Evolutionary conservation across 2,797 vertebrate genomes (phyloP).

Genomic region (Steatocranus sp.): DNA sequence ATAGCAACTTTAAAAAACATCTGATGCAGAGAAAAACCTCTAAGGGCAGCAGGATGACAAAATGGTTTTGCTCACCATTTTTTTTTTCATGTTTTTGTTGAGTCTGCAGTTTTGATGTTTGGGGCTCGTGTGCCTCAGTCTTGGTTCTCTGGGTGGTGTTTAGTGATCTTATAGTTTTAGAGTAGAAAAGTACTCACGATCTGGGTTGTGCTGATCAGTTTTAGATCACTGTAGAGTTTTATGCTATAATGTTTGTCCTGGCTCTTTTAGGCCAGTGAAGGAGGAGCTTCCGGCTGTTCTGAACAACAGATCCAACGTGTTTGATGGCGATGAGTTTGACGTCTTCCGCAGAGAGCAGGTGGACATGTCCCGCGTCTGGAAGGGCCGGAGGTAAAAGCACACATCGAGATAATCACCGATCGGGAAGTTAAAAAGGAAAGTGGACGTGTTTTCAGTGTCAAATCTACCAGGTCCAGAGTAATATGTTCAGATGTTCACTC

Average conservation of each 20-base stretch:
- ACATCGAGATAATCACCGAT: neutral
- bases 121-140: neutral
- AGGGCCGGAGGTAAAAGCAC: slow-evolving; percentile 82
- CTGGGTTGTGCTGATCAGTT: neutral
- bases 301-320: slow-evolving; percentile 80
- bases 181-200: fast-evolving
- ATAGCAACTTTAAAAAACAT: neutral
- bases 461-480: neutral
- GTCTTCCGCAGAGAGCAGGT: slow-evolving; percentile 88
- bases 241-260: neutral
- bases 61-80: neutral
- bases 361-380: slow-evolving; percentile 90
- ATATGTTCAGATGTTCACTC: fast-evolving
- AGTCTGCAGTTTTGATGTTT: neutral
- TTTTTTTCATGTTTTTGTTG: neutral
- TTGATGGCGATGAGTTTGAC: slow-evolving; percentile 95
- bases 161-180: neutral
- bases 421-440: too few species aligned
- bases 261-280: slow-evolving; percentile 72
- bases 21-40: neutral
- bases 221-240: neutral
- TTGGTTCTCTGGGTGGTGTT: neutral
- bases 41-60: fast-evolving
- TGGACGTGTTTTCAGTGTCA: neutral
- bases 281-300: slow-evolving; percentile 79